Base-by-base conservation (phyloP, 2,113 vertebrate species). In the Motacilla tschutschensis region DNA sequence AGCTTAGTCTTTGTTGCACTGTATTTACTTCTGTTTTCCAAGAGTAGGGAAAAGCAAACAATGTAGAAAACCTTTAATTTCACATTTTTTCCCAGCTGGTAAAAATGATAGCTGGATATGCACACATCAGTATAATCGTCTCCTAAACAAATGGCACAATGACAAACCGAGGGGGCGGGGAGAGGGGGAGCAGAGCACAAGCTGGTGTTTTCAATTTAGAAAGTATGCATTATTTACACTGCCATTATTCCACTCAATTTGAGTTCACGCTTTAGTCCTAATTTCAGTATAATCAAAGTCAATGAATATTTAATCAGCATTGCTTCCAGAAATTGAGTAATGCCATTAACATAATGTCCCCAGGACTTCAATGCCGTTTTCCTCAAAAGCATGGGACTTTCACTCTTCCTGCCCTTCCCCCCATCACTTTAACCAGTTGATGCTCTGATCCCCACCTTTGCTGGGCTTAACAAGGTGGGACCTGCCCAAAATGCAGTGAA, bases 281-380 rank as follows among this genome's bases (percentile, higher is more conserved):
- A 98, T 98, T 98, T 98, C 97, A 97, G 97, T 97, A 97, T 98
- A 98, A 98, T 98, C 98, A 98, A 98, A 97, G 97, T 96, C 97
- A 96, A 98, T 98, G 97, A 98, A 98, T 98, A 98, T 98, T 98
- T 98, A 98, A 98, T 98, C 97, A 97, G 97, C 94, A 96, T 96
- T 96, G 97, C 97, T 98, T 97, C 97, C 97, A 98, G 97, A 97
- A 97, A 97, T 97, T 95, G 95, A 97, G 98, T 98, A 98, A 98
- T 97, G 92, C 96, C 97, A 98, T 98, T 98, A 98, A 97, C 94
- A 97, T 98, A 98, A 98, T 98, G 98, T 98, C 97, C 96, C 93
- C 94, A 93, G 97, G 95, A 97, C 95, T 96, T 97, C 95, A 95
- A 75, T 93, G 94, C 96, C 54, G 91, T 97, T 97, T 97, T 96